Percentiles rank a stretch among this genome's conserved stretches.
These are phyloP conservation scores for Psilopsiagon aymara DNA, from an alignment of 2,113 vertebrate species.

Conservation along the genomic window DNA sequence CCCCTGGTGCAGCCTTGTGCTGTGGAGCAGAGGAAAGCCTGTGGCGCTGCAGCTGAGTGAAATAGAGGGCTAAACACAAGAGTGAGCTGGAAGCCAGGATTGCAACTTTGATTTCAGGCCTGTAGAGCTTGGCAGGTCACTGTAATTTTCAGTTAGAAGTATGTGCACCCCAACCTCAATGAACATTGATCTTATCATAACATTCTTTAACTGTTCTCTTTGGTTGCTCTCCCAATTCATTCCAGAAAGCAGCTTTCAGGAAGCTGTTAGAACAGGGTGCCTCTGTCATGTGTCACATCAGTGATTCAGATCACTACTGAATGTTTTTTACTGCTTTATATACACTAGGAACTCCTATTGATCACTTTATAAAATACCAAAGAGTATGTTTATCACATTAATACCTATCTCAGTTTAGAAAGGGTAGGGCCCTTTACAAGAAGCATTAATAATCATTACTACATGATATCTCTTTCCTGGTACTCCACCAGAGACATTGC, in stretches of 20 bases:
- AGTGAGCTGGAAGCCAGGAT: neutral
- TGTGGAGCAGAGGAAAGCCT: neutral
- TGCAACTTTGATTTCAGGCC: conserved; percentile 8
- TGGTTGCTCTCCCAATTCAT: conserved; percentile 13
- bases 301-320: neutral
- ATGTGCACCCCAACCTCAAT: conserved; percentile 12
- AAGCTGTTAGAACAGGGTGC: neutral
- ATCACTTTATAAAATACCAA: neutral
- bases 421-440: neutral
- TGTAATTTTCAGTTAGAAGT: conserved; percentile 25
- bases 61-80: neutral
- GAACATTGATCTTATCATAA: conserved; percentile 14
- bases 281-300: neutral
- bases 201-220: conserved; percentile 42
- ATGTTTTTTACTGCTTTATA: neutral
- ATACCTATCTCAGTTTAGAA: neutral
- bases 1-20: neutral
- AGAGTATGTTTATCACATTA: neutral
- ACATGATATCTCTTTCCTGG: neutral
- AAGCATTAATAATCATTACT: neutral
- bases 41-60: neutral
- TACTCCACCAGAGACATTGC: neutral
- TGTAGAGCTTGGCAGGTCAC: conserved; percentile 21
- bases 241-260: conserved; percentile 12
- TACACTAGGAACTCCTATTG: neutral